Evolutionary conservation across 2,797 vertebrate species (phyloP).

Genomic region (Argya squamiceps): DNA sequence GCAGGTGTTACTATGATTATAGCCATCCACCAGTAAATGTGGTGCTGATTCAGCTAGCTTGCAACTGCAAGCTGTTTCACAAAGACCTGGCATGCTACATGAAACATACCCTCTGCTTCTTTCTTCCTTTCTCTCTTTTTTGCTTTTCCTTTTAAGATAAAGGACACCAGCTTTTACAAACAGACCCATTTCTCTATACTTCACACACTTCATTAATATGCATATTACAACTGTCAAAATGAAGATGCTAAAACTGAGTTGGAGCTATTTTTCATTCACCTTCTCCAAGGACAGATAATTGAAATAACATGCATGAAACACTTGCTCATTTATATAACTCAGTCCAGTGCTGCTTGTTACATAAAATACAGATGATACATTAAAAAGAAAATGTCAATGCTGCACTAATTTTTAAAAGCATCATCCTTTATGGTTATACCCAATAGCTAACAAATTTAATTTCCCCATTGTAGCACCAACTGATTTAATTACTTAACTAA

Average conservation of each 20-base stretch:
- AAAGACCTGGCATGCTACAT: neutral
- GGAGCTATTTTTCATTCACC: constrained; percentile 25
- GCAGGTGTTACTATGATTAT: neutral
- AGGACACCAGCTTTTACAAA: neutral
- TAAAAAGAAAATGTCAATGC: neutral
- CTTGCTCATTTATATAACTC: neutral
- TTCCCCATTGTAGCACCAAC: neutral
- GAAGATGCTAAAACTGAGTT: constrained; percentile 22
- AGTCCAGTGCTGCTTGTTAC: neutral
- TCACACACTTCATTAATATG: neutral
- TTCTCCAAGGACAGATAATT: constrained; percentile 40
- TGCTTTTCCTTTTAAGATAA: neutral
- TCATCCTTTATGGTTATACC: neutral
- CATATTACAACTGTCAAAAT: neutral
- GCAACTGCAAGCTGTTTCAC: neutral
- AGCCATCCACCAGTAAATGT: neutral
- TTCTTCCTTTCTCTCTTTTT: neutral
- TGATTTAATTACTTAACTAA: neutral
- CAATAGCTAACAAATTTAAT: neutral
- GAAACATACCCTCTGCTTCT: neutral
- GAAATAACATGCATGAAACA: constrained; percentile 13
- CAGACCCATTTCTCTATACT: neutral
- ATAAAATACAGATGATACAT: constrained; percentile 1
- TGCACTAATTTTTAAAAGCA: neutral
- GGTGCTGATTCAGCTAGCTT: neutral